Conservation (phyloP, 2,113 vertebrate genomes). For the Crypturellus undulatus region DNA sequence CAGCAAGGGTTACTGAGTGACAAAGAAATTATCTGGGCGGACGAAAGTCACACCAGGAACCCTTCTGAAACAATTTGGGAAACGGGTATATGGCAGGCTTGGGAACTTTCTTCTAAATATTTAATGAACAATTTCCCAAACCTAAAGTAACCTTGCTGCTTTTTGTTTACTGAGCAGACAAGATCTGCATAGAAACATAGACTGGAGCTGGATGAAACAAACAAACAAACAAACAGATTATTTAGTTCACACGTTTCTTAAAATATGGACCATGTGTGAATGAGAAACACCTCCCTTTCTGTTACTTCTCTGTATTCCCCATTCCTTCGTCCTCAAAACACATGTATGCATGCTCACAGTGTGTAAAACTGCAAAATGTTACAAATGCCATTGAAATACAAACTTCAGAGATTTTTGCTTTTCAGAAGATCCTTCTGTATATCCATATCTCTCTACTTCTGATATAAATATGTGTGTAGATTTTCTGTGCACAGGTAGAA, state of each 20-base stretch:
- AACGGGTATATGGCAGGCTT: background rate
- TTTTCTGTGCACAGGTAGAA: background rate
- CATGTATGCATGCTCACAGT: rapidly evolving
- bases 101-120: background rate
- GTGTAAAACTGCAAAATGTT: background rate
- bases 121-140: background rate
- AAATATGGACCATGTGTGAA: no score
- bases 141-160: background rate
- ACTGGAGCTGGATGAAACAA: background rate
- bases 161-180: background rate
- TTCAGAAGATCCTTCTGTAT: background rate
- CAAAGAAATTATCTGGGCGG: background rate
- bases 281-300: background rate
- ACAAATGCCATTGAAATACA: background rate
- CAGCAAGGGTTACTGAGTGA: background rate
- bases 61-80: background rate
- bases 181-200: background rate
- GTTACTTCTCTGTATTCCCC: background rate
- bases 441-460: background rate
- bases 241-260: background rate
- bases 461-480: background rate
- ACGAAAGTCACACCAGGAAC: background rate
- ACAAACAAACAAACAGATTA: background rate
- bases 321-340: background rate
- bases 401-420: background rate